phyloP scores from a whole-genome alignment of 2,888 invertebrate species.

The Drosophila macrothrix region DNA sequence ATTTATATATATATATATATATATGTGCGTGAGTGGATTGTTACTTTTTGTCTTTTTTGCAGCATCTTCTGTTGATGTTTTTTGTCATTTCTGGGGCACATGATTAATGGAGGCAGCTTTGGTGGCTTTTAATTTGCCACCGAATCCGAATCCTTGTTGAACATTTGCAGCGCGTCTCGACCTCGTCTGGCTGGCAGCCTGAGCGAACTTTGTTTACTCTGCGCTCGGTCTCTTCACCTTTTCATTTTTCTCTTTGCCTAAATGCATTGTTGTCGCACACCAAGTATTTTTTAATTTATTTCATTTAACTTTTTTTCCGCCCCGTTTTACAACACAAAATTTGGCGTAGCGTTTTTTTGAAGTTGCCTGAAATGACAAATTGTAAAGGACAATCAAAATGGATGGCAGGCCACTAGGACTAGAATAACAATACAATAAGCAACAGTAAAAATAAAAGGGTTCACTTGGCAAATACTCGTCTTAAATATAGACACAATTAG shows the following conservation, averaged over 20 bases:
- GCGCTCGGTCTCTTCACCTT: conserved; percentile 43
- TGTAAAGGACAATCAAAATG: conserved; percentile 53
- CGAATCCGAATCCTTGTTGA: conserved; percentile 68
- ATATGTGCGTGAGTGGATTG: conserved; percentile 13
- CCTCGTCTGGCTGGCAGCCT: conserved; percentile 59
- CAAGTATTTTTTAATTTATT: conserved; percentile 81
- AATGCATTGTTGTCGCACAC: conserved; percentile 62
- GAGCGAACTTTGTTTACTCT: conserved; percentile 62
- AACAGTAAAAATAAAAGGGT: conserved; percentile 10
- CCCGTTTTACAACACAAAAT: conserved; percentile 58
- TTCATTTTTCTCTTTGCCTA: conserved; percentile 20
- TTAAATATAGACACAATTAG: neutral
- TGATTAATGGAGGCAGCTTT: conserved; percentile 78
- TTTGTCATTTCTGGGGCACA: conserved; percentile 39
- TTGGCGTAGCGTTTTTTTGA: conserved; percentile 58
- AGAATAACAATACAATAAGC: conserved; percentile 7
- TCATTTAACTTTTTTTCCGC: conserved; percentile 71
- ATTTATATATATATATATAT: neutral
- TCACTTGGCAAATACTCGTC: conserved; percentile 2
- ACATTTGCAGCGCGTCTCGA: conserved; percentile 62
- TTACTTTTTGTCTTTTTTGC: conserved; percentile 60
- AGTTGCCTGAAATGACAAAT: conserved; percentile 61
- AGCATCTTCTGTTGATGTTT: conserved; percentile 9
- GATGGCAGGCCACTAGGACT: conserved; percentile 14
- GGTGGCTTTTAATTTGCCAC: conserved; percentile 78